Base-by-base conservation (phyloP, 2,888 invertebrate species). In the Agrotis segetum region DNA sequence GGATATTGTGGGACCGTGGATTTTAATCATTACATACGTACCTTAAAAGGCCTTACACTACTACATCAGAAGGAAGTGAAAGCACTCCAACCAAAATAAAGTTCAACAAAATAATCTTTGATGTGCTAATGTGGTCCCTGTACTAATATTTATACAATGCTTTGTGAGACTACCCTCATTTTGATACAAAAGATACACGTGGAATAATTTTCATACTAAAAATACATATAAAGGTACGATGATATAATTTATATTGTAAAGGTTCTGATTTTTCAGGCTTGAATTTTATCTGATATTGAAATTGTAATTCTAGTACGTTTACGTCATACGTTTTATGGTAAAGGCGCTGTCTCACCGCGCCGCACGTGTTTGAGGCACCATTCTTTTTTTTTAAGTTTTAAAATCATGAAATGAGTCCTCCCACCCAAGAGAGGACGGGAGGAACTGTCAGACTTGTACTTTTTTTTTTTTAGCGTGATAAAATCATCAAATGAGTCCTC, bases 101-200 rank as follows among this genome's bases (percentile, higher is more conserved):
- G 52, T 21, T 49, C 16, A 13, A 63, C 60, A 49, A 46, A 44
- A 44, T 47, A 60, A 9, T 52, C 34, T 78, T 76, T 78, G 78
- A 65, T 52, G 79, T 78, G 78, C 65, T 76, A 71, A 76, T 76
- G 71, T 24, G 46, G 34, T 29, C 52, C 6, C 34, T 58, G 55
- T 49, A 34, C 21, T 50, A 76, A 62, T 78, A 71, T 71, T 78
- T 58, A 65, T 61, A 24, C 29, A 17, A 13, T 62, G 65, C 61
- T 65, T 52, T 61, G 58, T 71, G 19, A 61, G 29, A 19, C 21
- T 61, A 40, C 44, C 56, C 64, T 24, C 56, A 49, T 61, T 78
- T 53, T 52, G 52, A 29, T 1, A 29, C 55, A 71, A 61, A 56
- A 16, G 55, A 71, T 55, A 78, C 52, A 53, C 52, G 34, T 49